Conservation (phyloP, 2,113 vertebrate genomes). For the Pteruthius melanotis region DNA sequence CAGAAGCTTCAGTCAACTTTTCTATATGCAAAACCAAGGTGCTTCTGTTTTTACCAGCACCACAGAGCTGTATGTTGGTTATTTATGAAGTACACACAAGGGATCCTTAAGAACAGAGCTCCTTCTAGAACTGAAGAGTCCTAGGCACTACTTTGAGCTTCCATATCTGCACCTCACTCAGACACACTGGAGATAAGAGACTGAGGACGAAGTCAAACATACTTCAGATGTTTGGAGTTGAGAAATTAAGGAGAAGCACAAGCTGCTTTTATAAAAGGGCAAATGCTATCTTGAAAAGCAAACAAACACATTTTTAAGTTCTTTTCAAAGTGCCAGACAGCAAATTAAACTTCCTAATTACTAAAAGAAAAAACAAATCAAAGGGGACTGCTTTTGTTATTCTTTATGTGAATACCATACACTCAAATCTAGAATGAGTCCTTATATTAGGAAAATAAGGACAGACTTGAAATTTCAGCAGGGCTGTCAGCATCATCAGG, state of each 20-base stretch:
- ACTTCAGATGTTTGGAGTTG: constrained; percentile 21
- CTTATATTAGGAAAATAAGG: neutral
- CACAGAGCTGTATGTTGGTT: neutral
- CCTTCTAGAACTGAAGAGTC: neutral
- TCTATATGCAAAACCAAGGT: neutral
- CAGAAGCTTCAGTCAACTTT: neutral
- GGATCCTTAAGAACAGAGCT: neutral
- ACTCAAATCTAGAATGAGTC: neutral
- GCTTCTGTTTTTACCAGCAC: neutral
- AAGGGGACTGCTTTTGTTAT: neutral
- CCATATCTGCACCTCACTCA: neutral
- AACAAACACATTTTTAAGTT: neutral
- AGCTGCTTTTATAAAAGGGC: constrained; percentile 8
- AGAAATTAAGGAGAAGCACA: neutral
- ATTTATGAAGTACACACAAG: neutral
- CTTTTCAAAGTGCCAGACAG: constrained; percentile 4
- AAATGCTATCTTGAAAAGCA: constrained; percentile 40
- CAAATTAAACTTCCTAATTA: constrained; percentile 26
- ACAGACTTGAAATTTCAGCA: neutral
- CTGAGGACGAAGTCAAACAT: constrained; percentile 43
- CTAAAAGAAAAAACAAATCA: neutral
- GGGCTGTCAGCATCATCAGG: neutral
- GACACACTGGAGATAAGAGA: neutral
- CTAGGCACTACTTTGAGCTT: neutral
- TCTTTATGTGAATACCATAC: neutral